phyloP scores from a whole-genome alignment of 2,888 invertebrate genomes.

The Diplolepis rosae region DNA sequence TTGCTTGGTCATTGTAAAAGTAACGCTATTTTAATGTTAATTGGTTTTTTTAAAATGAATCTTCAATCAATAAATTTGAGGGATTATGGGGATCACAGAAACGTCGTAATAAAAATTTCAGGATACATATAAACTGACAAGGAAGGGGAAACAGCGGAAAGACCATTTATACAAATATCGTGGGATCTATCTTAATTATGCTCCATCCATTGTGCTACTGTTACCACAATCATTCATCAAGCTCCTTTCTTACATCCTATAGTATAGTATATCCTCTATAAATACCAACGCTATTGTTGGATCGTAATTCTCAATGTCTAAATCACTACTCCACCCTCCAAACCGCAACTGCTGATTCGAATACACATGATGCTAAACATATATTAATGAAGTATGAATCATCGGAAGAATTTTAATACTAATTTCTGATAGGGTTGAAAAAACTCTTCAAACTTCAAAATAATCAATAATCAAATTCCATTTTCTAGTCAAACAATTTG shows the following conservation, averaged over 20 bases:
- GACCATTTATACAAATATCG: background rate
- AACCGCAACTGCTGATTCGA: background rate
- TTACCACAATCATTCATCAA: background rate
- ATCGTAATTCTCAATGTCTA: background rate
- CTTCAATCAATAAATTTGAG: too few species aligned
- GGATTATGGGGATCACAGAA: too few species aligned
- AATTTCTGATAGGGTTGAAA: too few species aligned
- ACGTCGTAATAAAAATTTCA: too few species aligned
- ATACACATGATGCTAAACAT: background rate
- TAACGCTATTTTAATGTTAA: too few species aligned
- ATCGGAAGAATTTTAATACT: too few species aligned
- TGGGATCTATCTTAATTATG: background rate
- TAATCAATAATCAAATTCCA: too few species aligned
- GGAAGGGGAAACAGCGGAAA: background rate
- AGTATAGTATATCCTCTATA: background rate
- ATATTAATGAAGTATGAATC: background rate
- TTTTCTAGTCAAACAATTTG: too few species aligned
- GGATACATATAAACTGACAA: background rate
- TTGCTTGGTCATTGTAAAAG: too few species aligned
- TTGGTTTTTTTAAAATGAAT: too few species aligned
- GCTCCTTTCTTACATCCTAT: background rate
- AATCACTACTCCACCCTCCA: slow-evolving; percentile 1
- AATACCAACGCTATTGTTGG: background rate
- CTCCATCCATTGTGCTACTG: background rate
- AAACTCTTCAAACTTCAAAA: too few species aligned